Conservation (phyloP, 2,888 invertebrate genomes). For the Charanyca ferruginea region DNA sequence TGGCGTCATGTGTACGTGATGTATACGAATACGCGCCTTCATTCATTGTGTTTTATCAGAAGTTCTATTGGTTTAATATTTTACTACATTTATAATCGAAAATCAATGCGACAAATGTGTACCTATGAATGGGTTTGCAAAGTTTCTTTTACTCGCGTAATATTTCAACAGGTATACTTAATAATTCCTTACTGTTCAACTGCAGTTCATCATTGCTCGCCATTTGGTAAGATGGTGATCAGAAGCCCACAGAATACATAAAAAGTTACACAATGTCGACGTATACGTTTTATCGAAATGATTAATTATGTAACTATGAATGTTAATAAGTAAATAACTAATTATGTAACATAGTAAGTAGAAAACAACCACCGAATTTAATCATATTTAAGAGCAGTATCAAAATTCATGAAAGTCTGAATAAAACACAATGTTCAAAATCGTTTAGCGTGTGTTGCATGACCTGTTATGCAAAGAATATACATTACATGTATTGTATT, state of each 20-base stretch:
- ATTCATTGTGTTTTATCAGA: constrained; percentile 72
- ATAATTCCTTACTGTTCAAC: background rate
- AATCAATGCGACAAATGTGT: background rate
- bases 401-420: constrained; percentile 20
- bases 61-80: background rate
- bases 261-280: background rate
- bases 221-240: background rate
- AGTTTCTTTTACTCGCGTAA: background rate
- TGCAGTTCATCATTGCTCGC: background rate
- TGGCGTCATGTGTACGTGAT: constrained; percentile 27
- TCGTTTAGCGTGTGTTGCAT: constrained; percentile 80
- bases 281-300: background rate
- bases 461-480: constrained; percentile 61
- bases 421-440: constrained; percentile 72
- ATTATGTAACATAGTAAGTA: background rate
- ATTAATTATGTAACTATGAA: background rate
- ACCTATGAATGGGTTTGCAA: background rate
- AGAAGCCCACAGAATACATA: background rate
- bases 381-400: background rate
- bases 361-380: background rate
- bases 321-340: no score
- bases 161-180: background rate
- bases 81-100: background rate
- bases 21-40: constrained; percentile 41
- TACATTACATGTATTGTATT: constrained; percentile 43